phyloP scores from a whole-genome alignment of 2,797 vertebrate species.

The Scyliorhinus canicula region DNA sequence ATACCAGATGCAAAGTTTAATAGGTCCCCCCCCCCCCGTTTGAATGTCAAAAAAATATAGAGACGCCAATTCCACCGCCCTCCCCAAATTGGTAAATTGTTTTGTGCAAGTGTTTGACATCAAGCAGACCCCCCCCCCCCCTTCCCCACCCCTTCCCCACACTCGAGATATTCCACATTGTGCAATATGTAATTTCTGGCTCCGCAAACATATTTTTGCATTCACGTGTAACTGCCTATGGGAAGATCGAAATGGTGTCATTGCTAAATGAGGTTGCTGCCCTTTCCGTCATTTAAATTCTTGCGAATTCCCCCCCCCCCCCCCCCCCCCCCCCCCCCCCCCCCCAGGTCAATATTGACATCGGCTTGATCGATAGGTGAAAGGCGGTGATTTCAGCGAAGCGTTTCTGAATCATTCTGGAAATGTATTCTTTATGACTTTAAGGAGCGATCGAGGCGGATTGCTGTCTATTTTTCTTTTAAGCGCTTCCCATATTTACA shows the following conservation, averaged over 20 bases:
- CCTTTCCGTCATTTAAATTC: constrained; percentile 31
- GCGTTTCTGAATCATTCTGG: constrained; percentile 28
- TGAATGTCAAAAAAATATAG: background rate
- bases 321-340: background rate
- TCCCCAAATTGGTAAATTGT: background rate
- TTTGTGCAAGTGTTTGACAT: background rate
- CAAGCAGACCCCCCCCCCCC: background rate
- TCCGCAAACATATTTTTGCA: background rate
- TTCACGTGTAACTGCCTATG: background rate
- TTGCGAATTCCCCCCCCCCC: background rate
- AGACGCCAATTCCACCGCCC: background rate
- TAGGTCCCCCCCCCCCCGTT: background rate
- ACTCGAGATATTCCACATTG: background rate
- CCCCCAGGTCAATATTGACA: constrained; percentile 25
- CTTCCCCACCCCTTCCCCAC: too few species aligned
- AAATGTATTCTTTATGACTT: constrained; percentile 34
- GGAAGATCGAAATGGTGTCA: constrained; percentile 11
- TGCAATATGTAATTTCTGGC: background rate
- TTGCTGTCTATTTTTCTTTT: background rate
- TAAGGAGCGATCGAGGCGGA: constrained; percentile 18
- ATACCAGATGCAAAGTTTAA: constrained; percentile 25
- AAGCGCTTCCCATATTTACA: background rate
- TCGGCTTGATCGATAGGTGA: constrained; percentile 28
- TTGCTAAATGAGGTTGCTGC: constrained; percentile 29
- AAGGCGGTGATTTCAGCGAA: constrained; percentile 27